Conservation (phyloP, 2,888 invertebrate species). For the Bugula neritina region DNA sequence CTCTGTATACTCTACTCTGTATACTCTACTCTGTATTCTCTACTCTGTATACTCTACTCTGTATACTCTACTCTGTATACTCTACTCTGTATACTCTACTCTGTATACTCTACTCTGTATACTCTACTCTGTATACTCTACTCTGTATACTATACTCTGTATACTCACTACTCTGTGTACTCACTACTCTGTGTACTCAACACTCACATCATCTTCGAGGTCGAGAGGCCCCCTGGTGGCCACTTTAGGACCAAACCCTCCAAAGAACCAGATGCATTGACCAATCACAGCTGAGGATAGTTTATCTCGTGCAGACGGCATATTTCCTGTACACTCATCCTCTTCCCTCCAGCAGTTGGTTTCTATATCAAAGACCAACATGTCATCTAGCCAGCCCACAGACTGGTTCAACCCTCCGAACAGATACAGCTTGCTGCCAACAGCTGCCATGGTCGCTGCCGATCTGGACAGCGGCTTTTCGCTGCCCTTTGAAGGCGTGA, state of each 20-base stretch:
- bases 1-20: too few relatives aligned
- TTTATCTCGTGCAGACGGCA: conserved; percentile 47
- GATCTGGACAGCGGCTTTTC: conserved; percentile 39
- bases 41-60: too few relatives aligned
- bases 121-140: too few relatives aligned
- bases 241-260: conserved; percentile 50
- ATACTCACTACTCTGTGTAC: too few relatives aligned
- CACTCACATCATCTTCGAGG: conserved; percentile 25
- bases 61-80: too few relatives aligned
- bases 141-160: too few relatives aligned
- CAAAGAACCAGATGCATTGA: conserved; percentile 47
- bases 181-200: too few relatives aligned
- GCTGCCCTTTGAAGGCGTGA: neutral
- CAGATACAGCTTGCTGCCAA: conserved; percentile 43
- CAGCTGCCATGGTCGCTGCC: conserved; percentile 42
- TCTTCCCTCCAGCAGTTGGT: conserved; percentile 39
- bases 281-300: conserved; percentile 43
- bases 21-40: too few relatives aligned
- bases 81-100: too few relatives aligned
- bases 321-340: conserved; percentile 34
- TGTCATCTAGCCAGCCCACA: conserved; percentile 48
- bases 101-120: too few relatives aligned
- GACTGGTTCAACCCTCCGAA: conserved; percentile 51
- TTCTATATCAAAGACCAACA: conserved; percentile 45
- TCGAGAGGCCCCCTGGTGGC: conserved; percentile 28